Evolutionary conservation across 2,888 invertebrate genomes (phyloP).

Genomic region (Hypercompe scribonia): DNA sequence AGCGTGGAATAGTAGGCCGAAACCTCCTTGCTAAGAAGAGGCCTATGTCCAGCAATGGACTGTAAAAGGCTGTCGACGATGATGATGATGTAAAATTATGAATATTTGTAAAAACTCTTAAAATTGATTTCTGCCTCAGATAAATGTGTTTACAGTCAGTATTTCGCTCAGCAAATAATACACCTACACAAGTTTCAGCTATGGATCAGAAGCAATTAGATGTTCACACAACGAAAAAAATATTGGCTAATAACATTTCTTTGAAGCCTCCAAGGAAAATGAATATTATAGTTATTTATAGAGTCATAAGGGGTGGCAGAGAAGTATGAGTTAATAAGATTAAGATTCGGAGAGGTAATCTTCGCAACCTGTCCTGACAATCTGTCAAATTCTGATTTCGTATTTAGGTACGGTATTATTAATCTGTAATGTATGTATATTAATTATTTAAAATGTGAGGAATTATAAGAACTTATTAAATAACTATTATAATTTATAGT

Average conservation of each 20-base stretch:
- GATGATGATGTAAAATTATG: background rate
- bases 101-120: background rate
- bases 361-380: background rate
- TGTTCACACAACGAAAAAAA: background rate
- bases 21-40: too few species aligned
- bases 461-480: background rate
- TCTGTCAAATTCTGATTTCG: background rate
- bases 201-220: background rate
- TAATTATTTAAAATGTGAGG: background rate
- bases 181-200: background rate
- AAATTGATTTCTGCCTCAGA: background rate
- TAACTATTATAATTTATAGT: background rate
- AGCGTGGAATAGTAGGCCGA: too few species aligned
- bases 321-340: background rate
- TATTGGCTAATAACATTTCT: background rate
- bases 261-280: background rate
- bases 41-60: too few species aligned
- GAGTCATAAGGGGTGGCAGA: too few species aligned
- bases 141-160: background rate
- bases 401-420: background rate
- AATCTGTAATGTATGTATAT: background rate
- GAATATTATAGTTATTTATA: constrained; percentile 3
- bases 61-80: too few species aligned
- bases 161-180: background rate
- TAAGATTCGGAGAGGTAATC: background rate